Evolutionary conservation across 53 echinoderm and acorn worm genomes (phyloP).

Genomic region (Patiria pectinifera): DNA sequence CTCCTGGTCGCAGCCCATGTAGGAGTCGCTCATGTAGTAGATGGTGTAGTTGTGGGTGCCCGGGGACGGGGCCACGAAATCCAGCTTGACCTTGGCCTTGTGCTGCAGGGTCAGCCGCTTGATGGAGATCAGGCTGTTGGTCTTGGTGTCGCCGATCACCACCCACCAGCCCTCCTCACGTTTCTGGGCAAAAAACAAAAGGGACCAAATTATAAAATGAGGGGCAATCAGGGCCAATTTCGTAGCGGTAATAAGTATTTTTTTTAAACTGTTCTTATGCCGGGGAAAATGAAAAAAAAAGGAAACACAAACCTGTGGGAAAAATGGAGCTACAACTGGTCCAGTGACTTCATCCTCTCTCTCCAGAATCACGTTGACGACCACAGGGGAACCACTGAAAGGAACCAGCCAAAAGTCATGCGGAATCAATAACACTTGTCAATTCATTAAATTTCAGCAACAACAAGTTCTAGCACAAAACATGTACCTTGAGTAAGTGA

Average conservation of each 20-base stretch:
- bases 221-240: neutral
- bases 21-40: slow-evolving; percentile 99
- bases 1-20: slow-evolving; percentile 99
- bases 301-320: slow-evolving; percentile 79
- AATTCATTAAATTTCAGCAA: neutral
- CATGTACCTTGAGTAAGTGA: too few relatives aligned
- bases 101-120: slow-evolving; percentile 98
- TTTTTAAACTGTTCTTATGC: too few relatives aligned
- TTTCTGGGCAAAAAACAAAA: slow-evolving; percentile 69
- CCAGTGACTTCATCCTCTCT: slow-evolving; percentile 98
- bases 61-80: slow-evolving; percentile 97
- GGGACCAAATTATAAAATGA: neutral
- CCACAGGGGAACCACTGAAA: slow-evolving; percentile 89
- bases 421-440: neutral
- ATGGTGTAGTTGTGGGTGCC: slow-evolving; percentile 92
- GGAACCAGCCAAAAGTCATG: neutral
- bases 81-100: slow-evolving; percentile 99
- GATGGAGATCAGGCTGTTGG: slow-evolving; percentile 99
- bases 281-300: neutral
- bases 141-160: slow-evolving; percentile 99
- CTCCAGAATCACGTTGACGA: slow-evolving; percentile 92
- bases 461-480: too few relatives aligned
- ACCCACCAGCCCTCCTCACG: slow-evolving; percentile 99
- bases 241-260: too few relatives aligned
- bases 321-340: slow-evolving; percentile 97